Base-by-base conservation (phyloP, 2,888 invertebrate species). In the Lathronympha strigana region DNA sequence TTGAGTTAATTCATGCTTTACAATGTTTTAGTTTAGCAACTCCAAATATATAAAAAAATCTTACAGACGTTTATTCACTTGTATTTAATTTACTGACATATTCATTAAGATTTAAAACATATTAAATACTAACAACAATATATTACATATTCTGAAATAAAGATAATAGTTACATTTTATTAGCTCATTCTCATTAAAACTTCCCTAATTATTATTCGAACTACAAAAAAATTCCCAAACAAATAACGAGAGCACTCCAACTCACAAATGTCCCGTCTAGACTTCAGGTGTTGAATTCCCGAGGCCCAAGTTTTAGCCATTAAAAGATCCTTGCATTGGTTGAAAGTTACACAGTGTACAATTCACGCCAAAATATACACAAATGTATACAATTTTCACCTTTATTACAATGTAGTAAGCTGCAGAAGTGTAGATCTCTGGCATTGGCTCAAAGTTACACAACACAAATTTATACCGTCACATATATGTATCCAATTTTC, bases 221-320 rank as follows among this genome's bases (percentile, higher is more conserved):
- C 13, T 11, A 38, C 49, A 38, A 40, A 49, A 49, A 47, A 36
- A 28, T 2, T 23, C 17, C 15, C 38, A 31, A 58, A 51, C 45
- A 51, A 53, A 51, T 58, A 58, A 58, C 64, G 43, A 64, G 51
- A 23, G 11, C 45, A 45, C 51, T 64, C 57, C 36, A 40, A 58
- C 51, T 51, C 17, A 43, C 31, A 51, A 45, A 50, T 50, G 51
- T 71, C 69, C 67, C 71, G 84, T 88, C 88, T 87, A 87, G 88
- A 88, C 86, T 76, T 72, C 81, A 84, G 82, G 84, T 86, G 81
- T 79, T 79, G 75, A 72, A 72, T 60, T 66, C 62, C 38, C 67
- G 31, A 54, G 63, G 64, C 63, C 61, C 72, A 75, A 70, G 73
- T 77, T 76, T 61, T 60, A 54, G 68, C 76, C 71, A 75, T 79